Conservation (phyloP, 2,888 invertebrate species). For the Sinohyriopsis cumingii region DNA sequence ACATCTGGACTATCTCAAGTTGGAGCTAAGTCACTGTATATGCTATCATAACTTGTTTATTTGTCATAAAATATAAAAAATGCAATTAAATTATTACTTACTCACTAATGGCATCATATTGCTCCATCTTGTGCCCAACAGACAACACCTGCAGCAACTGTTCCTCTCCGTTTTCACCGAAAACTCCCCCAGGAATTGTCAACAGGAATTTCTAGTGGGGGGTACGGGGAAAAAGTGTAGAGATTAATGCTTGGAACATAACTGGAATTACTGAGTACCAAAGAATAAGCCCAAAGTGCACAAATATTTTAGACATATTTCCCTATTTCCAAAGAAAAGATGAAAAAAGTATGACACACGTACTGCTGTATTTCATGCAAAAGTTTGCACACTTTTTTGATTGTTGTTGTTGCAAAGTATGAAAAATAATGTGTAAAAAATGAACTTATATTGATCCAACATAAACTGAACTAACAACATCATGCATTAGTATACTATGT, state of each 20-base stretch:
- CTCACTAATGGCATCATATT: slow-evolving; percentile 94
- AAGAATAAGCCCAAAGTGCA: too few species aligned
- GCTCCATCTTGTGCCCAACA: slow-evolving; percentile 85
- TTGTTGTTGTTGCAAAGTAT: too few species aligned
- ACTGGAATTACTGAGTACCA: too few species aligned
- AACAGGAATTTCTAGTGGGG: slow-evolving; percentile 86
- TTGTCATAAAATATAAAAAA: too few species aligned
- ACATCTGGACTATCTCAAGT: too few species aligned
- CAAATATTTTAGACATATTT: too few species aligned
- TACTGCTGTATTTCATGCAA: slow-evolving; percentile 2
- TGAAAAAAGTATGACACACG: slow-evolving; percentile 1
- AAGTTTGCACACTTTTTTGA: neutral
- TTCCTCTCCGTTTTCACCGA: slow-evolving; percentile 92
- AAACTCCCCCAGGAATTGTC: slow-evolving; percentile 96
- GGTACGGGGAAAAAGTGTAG: slow-evolving; percentile 14
- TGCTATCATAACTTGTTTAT: too few species aligned
- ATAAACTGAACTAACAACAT: too few species aligned
- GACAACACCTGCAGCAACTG: slow-evolving; percentile 89
- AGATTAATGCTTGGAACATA: neutral
- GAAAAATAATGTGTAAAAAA: too few species aligned
- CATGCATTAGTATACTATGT: too few species aligned
- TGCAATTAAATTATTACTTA: slow-evolving; percentile 67
- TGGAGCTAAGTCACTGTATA: too few species aligned
- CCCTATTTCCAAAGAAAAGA: slow-evolving; percentile 1
- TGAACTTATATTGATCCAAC: too few species aligned